Evolutionary conservation across 2,888 invertebrate species (phyloP).

Genomic region (Endomychus coccineus): DNA sequence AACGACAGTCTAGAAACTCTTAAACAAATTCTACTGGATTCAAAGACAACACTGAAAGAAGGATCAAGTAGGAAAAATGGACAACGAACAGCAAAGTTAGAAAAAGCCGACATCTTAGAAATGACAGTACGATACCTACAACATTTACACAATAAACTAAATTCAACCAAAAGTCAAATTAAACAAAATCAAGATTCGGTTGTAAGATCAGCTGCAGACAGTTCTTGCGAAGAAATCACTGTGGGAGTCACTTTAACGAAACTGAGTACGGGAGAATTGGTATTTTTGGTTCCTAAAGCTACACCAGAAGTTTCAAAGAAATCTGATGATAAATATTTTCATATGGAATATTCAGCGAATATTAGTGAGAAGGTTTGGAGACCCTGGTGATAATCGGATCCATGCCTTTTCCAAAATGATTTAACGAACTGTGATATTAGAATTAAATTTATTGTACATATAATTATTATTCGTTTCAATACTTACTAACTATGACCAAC

Average conservation of each 20-base stretch:
- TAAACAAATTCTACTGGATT: constrained; percentile 46
- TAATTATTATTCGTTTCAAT: constrained; percentile 4
- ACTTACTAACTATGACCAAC: neutral
- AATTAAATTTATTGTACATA: constrained; percentile 10
- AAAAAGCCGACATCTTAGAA: constrained; percentile 59
- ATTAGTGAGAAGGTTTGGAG: constrained; percentile 36
- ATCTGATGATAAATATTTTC: constrained; percentile 9
- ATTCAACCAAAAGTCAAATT: constrained; percentile 15
- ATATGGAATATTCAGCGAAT: constrained; percentile 14
- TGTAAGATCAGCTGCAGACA: constrained; percentile 27
- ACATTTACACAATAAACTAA: constrained; percentile 43
- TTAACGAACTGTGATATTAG: constrained; percentile 10
- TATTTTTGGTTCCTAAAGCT: constrained; percentile 39
- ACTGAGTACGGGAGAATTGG: constrained; percentile 40
- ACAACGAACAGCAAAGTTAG: constrained; percentile 50
- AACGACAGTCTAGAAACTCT: constrained; percentile 49
- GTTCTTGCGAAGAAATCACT: constrained; percentile 28
- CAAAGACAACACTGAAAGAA: constrained; percentile 37
- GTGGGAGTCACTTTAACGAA: constrained; percentile 37
- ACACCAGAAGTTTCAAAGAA: constrained; percentile 7
- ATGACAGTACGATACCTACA: constrained; percentile 55
- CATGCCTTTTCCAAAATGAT: neutral
- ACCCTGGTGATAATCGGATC: constrained; percentile 33
- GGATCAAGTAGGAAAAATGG: constrained; percentile 27
- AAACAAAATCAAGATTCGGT: constrained; percentile 21